Percentiles rank a stretch among this genome's conserved stretches.
phyloP scores from a whole-genome alignment of 2,113 vertebrate genomes.

The Grus americana region DNA sequence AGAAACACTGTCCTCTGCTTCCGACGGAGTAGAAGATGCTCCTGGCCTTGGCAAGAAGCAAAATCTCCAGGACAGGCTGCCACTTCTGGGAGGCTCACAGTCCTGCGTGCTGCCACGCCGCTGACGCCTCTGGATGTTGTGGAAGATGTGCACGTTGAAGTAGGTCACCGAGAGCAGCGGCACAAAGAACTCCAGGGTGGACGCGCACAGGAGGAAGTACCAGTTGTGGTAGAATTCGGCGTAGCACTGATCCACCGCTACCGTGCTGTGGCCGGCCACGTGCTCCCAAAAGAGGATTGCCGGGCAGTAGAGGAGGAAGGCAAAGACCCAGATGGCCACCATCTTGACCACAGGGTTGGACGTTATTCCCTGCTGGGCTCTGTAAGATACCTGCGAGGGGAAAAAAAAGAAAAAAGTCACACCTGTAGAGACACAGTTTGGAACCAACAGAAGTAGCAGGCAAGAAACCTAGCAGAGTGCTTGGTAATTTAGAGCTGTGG shows the following conservation, averaged over 20 bases:
- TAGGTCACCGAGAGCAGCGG: constrained; percentile 83
- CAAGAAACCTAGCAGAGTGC: not conserved
- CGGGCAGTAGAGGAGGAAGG: constrained; percentile 88
- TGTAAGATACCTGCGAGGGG: constrained; percentile 80
- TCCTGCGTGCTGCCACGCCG: not conserved
- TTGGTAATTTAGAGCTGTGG: not conserved
- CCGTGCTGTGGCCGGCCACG: not conserved
- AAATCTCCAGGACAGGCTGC: not conserved
- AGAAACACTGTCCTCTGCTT: constrained; percentile 10
- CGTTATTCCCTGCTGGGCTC: constrained; percentile 75
- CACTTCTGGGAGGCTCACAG: not conserved
- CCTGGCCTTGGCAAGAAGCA: not conserved
- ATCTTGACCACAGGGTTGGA: constrained; percentile 78
- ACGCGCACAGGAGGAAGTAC: constrained; percentile 81
- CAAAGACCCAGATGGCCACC: constrained; percentile 83
- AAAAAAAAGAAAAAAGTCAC: not conserved
- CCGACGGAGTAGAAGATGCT: rapidly evolving
- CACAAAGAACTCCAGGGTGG: constrained; percentile 84
- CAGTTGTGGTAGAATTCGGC: constrained; percentile 82
- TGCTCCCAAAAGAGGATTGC: constrained; percentile 83
- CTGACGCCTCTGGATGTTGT: constrained; percentile 75
- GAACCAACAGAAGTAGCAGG: not conserved
- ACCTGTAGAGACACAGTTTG: not conserved
- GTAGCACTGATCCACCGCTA: constrained; percentile 55
- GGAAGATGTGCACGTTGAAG: constrained; percentile 87